These are phyloP conservation scores for Alentia gelatinosa DNA, from an alignment of 2,888 invertebrate genomes.

Conservation along the genomic window DNA sequence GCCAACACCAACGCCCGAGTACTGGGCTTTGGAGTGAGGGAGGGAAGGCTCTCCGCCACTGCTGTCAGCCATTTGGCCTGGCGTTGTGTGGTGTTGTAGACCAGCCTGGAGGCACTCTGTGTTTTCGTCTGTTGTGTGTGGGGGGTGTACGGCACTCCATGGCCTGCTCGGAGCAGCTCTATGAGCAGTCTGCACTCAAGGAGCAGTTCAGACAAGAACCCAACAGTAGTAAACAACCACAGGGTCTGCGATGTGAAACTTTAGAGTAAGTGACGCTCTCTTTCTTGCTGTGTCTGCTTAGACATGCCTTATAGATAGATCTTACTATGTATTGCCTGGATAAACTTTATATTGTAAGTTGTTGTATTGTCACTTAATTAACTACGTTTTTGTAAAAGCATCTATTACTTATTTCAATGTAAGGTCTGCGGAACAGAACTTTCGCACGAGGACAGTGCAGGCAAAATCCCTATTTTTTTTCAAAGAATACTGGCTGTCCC, in stretches of 20 bases:
- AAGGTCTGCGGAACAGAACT: not conserved
- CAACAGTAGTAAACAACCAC: not conserved
- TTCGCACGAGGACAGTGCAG: too few species aligned
- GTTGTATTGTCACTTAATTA: not conserved
- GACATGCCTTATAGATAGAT: not conserved
- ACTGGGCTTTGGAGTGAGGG: not conserved
- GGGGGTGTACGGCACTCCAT: too few species aligned
- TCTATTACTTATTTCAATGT: not conserved
- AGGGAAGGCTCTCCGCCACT: not conserved
- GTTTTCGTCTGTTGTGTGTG: not conserved
- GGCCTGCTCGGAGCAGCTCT: too few species aligned
- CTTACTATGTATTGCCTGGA: not conserved
- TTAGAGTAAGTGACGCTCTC: not conserved
- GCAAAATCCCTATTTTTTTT: too few species aligned
- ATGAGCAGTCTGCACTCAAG: not conserved
- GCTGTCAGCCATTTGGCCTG: not conserved
- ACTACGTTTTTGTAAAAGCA: not conserved
- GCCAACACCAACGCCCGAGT: not conserved
- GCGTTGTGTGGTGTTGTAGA: not conserved
- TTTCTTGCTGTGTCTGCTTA: not conserved
- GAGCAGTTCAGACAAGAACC: not conserved
- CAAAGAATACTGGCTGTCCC: not conserved
- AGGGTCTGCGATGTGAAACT: not conserved
- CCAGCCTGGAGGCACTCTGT: not conserved
- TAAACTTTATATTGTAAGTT: not conserved